Percentiles rank a stretch among this genome's conserved stretches.
Evolutionary conservation across 2,113 vertebrate species (phyloP).

Genomic region (Cynopterus brachyotis): DNA sequence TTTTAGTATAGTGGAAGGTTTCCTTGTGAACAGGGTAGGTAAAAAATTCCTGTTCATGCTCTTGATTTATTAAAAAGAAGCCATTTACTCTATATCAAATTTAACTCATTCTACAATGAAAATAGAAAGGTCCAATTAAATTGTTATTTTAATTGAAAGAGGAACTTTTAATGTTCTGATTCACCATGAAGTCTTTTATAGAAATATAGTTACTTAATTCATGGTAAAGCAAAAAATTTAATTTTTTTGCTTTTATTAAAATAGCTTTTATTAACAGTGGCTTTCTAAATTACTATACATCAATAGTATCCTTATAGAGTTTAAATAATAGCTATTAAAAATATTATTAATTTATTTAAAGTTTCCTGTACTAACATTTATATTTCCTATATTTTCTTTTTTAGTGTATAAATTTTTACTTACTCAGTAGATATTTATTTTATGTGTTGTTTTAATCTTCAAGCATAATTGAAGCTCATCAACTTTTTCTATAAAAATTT

Average conservation of each 20-base stretch:
- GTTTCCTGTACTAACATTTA: neutral
- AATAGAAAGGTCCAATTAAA: neutral
- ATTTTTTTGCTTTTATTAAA: neutral
- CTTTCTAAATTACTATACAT: conserved; percentile 16
- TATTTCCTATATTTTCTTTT: conserved; percentile 26
- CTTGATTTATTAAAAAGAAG: conserved; percentile 43
- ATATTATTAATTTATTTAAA: neutral
- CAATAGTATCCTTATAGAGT: neutral
- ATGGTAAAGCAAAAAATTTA: neutral
- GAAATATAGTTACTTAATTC: neutral
- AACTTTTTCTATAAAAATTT: neutral
- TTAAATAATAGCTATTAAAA: neutral
- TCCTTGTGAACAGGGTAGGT: neutral
- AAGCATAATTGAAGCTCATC: neutral
- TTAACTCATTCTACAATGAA: neutral
- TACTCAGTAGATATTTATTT: neutral
- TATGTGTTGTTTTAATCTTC: neutral
- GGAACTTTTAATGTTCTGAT: conserved; percentile 19
- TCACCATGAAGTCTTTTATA: neutral
- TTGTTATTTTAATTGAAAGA: neutral
- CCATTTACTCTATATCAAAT: neutral
- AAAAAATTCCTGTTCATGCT: neutral
- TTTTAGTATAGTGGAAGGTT: neutral
- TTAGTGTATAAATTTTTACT: neutral
- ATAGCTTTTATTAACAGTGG: neutral